phyloP scores from a whole-genome alignment of 2,113 vertebrate genomes.

The Aplodontia rufa region DNA sequence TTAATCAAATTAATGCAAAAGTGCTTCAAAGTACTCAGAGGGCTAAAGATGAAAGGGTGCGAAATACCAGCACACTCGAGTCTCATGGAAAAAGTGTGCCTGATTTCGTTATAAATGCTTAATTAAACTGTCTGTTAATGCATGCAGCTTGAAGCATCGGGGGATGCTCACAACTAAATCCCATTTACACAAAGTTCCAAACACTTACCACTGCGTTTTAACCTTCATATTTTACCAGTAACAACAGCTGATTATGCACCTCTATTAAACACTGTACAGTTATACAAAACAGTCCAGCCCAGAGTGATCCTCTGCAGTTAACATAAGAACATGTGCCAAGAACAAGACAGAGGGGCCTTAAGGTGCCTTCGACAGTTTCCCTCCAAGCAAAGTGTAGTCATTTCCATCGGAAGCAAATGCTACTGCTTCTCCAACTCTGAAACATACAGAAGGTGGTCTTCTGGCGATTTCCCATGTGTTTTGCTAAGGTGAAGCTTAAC shows the following conservation, averaged over 20 bases:
- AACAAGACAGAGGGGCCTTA: constrained; percentile 93
- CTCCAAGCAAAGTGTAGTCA: constrained; percentile 85
- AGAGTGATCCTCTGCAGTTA: constrained; percentile 88
- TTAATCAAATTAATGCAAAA: constrained; percentile 92
- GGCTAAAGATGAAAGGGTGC: constrained; percentile 96
- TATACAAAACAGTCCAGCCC: constrained; percentile 90
- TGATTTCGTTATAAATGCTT: constrained; percentile 93
- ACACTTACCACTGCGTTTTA: constrained; percentile 95
- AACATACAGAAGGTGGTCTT: constrained; percentile 98
- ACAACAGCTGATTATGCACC: constrained; percentile 91
- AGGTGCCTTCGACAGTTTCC: constrained; percentile 93
- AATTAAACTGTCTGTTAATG: constrained; percentile 96
- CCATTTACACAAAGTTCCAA: constrained; percentile 96
- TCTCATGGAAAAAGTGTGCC: constrained; percentile 92
- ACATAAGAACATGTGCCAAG: constrained; percentile 94
- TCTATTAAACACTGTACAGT: constrained; percentile 93
- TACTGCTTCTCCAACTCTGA: constrained; percentile 98
- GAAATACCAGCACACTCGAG: constrained; percentile 90
- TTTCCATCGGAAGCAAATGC: constrained; percentile 84
- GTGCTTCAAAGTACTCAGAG: constrained; percentile 98
- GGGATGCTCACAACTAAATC: constrained; percentile 93
- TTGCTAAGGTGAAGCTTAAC: constrained; percentile 99
- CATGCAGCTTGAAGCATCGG: constrained; percentile 97
- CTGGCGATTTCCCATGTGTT: constrained; percentile 98
- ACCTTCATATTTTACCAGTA: constrained; percentile 95